Conservation (phyloP, 2,797 vertebrate genomes). For the Cheracebus regulus region DNA sequence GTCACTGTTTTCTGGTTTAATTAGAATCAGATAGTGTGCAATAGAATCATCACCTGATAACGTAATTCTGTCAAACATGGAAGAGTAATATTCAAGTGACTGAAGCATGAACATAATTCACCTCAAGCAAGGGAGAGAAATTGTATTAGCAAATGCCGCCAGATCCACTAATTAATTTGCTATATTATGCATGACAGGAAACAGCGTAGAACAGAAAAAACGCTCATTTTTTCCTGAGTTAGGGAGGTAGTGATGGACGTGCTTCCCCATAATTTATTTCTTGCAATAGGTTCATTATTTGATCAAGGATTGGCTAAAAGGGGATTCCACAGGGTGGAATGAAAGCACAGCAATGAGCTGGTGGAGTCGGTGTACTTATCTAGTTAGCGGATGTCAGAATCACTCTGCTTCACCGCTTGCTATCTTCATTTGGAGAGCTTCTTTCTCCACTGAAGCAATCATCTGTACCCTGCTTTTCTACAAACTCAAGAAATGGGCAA, state of each 20-base stretch:
- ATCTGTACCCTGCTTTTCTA: not conserved
- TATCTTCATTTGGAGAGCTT: not conserved
- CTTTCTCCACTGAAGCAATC: not conserved
- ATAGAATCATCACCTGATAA: constrained; percentile 79
- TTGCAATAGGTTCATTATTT: constrained; percentile 39
- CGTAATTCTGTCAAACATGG: constrained; percentile 77
- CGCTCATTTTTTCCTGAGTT: constrained; percentile 73
- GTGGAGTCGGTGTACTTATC: not conserved
- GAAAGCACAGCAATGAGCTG: not conserved
- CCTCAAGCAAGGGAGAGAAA: constrained; percentile 83
- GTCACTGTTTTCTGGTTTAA: constrained; percentile 77
- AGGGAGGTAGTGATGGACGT: constrained; percentile 47
- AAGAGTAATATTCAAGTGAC: constrained; percentile 78
- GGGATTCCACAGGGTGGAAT: not conserved
- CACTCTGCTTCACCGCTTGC: constrained; percentile 7
- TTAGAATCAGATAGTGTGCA: constrained; percentile 78
- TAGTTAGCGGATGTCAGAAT: constrained; percentile 49
- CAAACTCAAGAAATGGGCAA: not conserved
- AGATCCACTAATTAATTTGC: constrained; percentile 83
- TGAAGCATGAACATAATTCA: constrained; percentile 83
- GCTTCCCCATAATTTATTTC: constrained; percentile 38
- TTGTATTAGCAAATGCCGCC: constrained; percentile 81
- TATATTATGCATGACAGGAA: constrained; percentile 82
- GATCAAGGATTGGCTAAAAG: constrained; percentile 21
- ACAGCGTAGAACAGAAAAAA: constrained; percentile 67